A percentile compares a stretch with the other conserved stretches of the same genome.
Conservation (phyloP, 2,888 invertebrate genomes). For the Drosophila neoperkinsi region DNA sequence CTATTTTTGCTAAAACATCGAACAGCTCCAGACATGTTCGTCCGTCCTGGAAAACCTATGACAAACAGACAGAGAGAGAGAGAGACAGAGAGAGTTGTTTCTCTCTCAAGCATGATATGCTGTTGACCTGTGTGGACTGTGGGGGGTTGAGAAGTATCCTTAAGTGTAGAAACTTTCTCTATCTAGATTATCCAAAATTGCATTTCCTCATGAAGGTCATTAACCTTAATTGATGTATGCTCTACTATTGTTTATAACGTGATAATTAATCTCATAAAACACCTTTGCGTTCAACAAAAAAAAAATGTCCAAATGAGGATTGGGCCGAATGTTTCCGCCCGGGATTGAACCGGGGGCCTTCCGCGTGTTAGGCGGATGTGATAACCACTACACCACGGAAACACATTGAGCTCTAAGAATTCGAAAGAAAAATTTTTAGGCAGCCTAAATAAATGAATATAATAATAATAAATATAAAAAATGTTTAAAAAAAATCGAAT, state of each 20-base stretch:
- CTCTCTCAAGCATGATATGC: not conserved
- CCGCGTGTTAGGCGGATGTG: conserved; percentile 46
- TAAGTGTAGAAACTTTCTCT: not conserved
- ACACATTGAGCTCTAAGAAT: not conserved
- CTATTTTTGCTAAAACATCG: conserved; percentile 8
- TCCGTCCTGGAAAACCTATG: not conserved
- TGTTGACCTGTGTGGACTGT: conserved; percentile 7
- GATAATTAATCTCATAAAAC: not conserved
- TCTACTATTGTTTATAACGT: not conserved
- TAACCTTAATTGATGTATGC: not conserved
- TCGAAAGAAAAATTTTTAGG: not conserved
- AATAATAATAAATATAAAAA: not conserved
- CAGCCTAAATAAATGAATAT: not conserved
- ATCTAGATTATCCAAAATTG: not conserved
- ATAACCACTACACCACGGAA: conserved; percentile 51
- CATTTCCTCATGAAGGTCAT: not conserved
- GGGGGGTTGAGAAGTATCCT: not conserved
- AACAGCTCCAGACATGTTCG: conserved; percentile 17
- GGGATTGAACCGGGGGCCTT: conserved; percentile 49
- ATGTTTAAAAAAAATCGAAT: conserved; percentile 75
- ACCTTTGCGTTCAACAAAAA: not conserved
- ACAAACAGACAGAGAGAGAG: not conserved
- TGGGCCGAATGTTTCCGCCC: conserved; percentile 29
- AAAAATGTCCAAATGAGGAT: not conserved
- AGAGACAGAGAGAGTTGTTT: not conserved